phyloP scores from a whole-genome alignment of 2,888 invertebrate species.

The Drosophila nigritarsus region DNA sequence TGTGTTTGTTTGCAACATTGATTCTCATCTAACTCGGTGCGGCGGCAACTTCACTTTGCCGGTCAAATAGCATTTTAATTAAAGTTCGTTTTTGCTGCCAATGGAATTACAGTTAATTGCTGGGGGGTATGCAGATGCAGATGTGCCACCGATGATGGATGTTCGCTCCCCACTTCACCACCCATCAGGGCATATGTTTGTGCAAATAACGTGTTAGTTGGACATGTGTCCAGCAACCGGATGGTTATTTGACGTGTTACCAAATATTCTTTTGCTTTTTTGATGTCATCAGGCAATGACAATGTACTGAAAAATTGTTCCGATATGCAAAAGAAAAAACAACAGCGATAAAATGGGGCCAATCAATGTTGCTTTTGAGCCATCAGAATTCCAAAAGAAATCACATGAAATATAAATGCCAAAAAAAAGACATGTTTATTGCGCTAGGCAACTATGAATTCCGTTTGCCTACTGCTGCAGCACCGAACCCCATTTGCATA shows the following conservation, averaged over 20 bases:
- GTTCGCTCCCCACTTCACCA: background rate
- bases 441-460: slow-evolving; percentile 37
- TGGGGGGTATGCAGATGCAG: slow-evolving; percentile 10
- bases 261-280: slow-evolving; percentile 10
- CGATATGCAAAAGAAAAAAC: background rate
- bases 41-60: slow-evolving; percentile 11
- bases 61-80: slow-evolving; percentile 58
- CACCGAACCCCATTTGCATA: background rate
- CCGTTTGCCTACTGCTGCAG: slow-evolving; percentile 4
- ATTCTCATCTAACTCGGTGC: background rate
- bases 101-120: slow-evolving; percentile 43
- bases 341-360: slow-evolving; percentile 13
- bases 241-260: slow-evolving; percentile 10
- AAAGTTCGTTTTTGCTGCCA: slow-evolving; percentile 36
- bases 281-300: slow-evolving; percentile 27
- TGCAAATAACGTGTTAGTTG: slow-evolving; percentile 15
- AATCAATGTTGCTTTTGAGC: slow-evolving; percentile 50
- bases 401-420: slow-evolving; percentile 52
- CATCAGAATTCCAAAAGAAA: slow-evolving; percentile 24
- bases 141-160: slow-evolving; percentile 40
- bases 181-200: too few species aligned
- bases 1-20: slow-evolving; percentile 3
- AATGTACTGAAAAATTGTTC: slow-evolving; percentile 36
- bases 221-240: slow-evolving; percentile 8
- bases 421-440: slow-evolving; percentile 42